These are phyloP conservation scores for Synergus laeviventris DNA, from an alignment of 2,888 invertebrate species.

Conservation along the genomic window DNA sequence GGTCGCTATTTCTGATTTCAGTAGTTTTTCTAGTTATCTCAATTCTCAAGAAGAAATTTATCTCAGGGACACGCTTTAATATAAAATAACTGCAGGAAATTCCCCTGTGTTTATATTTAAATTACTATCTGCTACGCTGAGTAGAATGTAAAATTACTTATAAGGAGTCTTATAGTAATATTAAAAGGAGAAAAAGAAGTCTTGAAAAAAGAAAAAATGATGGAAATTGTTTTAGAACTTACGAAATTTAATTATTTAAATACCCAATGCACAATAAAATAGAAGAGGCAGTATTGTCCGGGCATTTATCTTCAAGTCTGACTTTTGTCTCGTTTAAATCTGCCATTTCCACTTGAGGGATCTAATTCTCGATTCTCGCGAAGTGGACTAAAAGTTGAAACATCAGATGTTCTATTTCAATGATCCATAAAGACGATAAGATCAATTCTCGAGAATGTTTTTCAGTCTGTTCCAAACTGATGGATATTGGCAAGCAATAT, in stretches of 20 bases:
- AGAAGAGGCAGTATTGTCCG: not conserved
- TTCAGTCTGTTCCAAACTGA: not conserved
- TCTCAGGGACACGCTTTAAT: not conserved
- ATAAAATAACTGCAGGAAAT: not conserved
- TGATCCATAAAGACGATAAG: not conserved
- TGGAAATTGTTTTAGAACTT: not conserved
- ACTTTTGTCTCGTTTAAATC: not conserved
- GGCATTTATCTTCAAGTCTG: not conserved
- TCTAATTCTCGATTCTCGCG: not conserved
- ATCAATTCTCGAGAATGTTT: not conserved
- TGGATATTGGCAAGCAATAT: slow-evolving; percentile 22
- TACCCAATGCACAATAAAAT: not conserved
- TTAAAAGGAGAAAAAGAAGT: no score
- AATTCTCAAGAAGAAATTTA: not conserved
- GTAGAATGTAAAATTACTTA: not conserved
- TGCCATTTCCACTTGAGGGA: not conserved
- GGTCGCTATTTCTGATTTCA: not conserved
- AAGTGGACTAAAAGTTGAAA: not conserved
- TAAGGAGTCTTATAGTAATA: no score
- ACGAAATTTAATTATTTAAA: no score
- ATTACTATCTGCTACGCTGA: not conserved
- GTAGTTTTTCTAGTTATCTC: not conserved
- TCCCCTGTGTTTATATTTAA: not conserved
- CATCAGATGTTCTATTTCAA: not conserved
- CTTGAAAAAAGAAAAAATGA: not conserved